Evolutionary conservation across 1,140 invertebrate species (phyloP).

Genomic region (Adelges cooleyi): DNA sequence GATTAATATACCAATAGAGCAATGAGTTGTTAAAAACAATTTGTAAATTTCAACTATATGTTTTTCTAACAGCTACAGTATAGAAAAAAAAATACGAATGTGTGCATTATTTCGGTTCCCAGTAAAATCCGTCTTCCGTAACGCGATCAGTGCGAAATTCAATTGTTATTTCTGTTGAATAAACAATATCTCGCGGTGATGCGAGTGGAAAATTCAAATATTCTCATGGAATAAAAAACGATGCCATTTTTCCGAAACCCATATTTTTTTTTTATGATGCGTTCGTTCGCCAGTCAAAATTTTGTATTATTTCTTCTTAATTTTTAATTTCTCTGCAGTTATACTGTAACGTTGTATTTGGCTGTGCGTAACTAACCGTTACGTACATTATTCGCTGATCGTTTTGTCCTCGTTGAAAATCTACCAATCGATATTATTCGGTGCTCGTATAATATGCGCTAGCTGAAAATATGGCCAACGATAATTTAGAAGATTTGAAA

Average conservation of each 20-base stretch:
- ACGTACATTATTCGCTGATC: neutral
- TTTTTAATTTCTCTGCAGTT: neutral
- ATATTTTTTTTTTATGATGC: slow-evolving; percentile 10
- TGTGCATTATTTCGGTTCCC: no score
- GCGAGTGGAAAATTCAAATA: slow-evolving; percentile 17
- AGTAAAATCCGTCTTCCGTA: no score
- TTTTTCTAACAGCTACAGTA: no score
- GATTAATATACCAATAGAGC: no score
- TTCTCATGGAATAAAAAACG: slow-evolving; percentile 12
- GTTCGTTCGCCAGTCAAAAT: slow-evolving; percentile 16
- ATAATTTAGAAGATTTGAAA: slow-evolving; percentile 25
- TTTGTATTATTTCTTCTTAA: slow-evolving; percentile 1
- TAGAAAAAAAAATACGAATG: no score
- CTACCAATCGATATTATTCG: neutral
- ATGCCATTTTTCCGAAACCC: slow-evolving; percentile 11
- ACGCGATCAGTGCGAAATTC: no score
- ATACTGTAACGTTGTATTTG: no score
- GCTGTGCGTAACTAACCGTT: neutral
- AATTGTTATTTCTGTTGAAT: no score
- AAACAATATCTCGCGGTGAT: no score
- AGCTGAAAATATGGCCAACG: slow-evolving; percentile 10
- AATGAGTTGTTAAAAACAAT: no score
- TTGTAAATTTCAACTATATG: no score
- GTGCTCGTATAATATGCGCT: neutral
- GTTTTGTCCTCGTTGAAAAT: neutral